Evolutionary conservation across 2,113 vertebrate species (phyloP), one percentile per base, ranked within the genome.

Genomic region (Muscicapa adusta): DNA sequence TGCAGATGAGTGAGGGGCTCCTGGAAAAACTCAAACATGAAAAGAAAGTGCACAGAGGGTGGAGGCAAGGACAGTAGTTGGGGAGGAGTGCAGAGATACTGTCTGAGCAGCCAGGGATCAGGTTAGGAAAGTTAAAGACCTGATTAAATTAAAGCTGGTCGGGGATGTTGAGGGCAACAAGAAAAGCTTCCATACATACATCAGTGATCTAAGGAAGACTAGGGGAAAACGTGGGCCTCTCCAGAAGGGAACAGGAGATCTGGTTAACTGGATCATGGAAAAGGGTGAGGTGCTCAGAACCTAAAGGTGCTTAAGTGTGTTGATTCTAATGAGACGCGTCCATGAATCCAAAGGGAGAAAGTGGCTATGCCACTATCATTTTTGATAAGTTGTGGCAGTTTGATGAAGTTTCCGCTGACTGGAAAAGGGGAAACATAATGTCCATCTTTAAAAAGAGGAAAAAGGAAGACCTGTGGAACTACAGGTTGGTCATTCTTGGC

Each of bases 261-360:
- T 47, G 13, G 7, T 40, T 29, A 54, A 18, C 20, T 56, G 42
- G 17, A 48, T 48, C 29, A 31, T 33, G 14, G 34, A 48, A 56
- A 42, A 48, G 16, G 14, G 7, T 63, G 34, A 42, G 29, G 26
- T 72, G 20, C 3, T 56, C 34, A 48, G 25, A 42, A 63, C 22
- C 4, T 42, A 25, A 36, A 42, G 1, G 3, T 34, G 14, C 7
- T 1, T 40, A 47, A 62, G 6, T 40, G 12, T 16, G 2, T 56
- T 45, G 1, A 11, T 54, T 87, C 25, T 40, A 31, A 63, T 26
- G 25, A 63, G 24, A 34, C 56, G 24, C 20, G 20, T 48, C 9
- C 6, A 14, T 56, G 3, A 63, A 62, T 56, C 13, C 48, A 34
- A 34, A 71, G 31, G 25, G 31, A 63, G 9, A 13, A 71, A 48